Conservation (phyloP, 2,888 invertebrate species). For the Orthonevra nobilis region DNA sequence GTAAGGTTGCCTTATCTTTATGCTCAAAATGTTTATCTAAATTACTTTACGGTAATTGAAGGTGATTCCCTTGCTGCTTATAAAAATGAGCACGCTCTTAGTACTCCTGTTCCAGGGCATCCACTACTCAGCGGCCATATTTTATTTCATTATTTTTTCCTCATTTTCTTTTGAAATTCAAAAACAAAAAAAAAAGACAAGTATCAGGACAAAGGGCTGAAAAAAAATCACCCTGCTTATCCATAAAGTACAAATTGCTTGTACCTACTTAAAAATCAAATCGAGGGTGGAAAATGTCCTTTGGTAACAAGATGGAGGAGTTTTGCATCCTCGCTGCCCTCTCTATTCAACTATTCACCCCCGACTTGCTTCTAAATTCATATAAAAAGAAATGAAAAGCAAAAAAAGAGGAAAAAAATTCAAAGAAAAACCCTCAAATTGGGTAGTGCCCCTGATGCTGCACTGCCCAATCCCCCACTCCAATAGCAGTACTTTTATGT, state of each 20-base stretch:
- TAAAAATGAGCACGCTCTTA: constrained; percentile 45
- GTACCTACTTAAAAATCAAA: constrained; percentile 70
- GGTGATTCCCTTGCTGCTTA: constrained; percentile 59
- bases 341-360: constrained; percentile 23
- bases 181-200: constrained; percentile 7
- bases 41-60: constrained; percentile 56
- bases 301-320: constrained; percentile 67
- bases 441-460: constrained; percentile 1
- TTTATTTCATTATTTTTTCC: constrained; percentile 46
- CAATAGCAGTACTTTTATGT: constrained; percentile 34
- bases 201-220: background rate
- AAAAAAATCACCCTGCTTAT: constrained; percentile 57
- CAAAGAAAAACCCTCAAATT: constrained; percentile 12
- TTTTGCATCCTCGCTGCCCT: constrained; percentile 31
- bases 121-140: constrained; percentile 68
- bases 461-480: constrained; percentile 13
- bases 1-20: constrained; percentile 57
- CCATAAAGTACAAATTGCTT: constrained; percentile 69
- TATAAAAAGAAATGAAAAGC: constrained; percentile 12
- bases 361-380: constrained; percentile 18
- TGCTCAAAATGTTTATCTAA: constrained; percentile 67
- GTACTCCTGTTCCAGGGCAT: constrained; percentile 18
- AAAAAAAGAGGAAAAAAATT: background rate
- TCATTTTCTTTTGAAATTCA: constrained; percentile 17
- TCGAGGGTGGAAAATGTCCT: constrained; percentile 70